Evolutionary conservation across 2,113 vertebrate species (phyloP), one percentile per base, ranked within the genome.

Genomic region (Dunckerocampus dactyliophorus): DNA sequence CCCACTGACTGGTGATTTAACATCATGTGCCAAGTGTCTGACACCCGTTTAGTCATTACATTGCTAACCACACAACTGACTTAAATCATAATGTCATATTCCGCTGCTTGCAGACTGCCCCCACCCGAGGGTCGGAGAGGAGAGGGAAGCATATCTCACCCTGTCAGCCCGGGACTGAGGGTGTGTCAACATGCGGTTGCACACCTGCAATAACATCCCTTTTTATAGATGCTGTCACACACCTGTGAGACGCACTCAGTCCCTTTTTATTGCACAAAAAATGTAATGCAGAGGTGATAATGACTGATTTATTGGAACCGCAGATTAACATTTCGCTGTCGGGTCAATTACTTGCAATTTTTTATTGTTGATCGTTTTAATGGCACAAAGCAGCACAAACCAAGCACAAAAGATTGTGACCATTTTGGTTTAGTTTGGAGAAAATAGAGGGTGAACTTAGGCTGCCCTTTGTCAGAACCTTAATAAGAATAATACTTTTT

Each of bases 151-250:
- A 42, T 69, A 72, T 69, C 69, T 49, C 72, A 77, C 31, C 17
- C 63, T 64, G 75, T 77, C 82, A 79, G 81, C 85, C 77, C 37
- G 65, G 65, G 47, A 65, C 71, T 65, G 75, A 62, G 65, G 55
- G 22, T 61, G 63, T 13, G 34, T 81, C 83, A 79, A 76, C 80
- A 77, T 75, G 74, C 65, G 74, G 71, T 71, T 52, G 60, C 60
- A 48, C 81, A 85, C 81, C 80, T 84, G 83, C 66, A 75, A 81
- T 66, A 87, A 87, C 82, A 85, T 1, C 17, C 64, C 45, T 39
- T 46, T 51, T 75, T 63, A 80, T 63, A 71, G 43, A 72, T 48
- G 65, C 62, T n/a, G 67, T 54, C 55, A 17, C 68, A 67, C 82
- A 85, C 78, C 83, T 85, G 81, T 62, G 64, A 59, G 63, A 70